Conservation (phyloP, 2,113 vertebrate species). For the Polypterus senegalus region DNA sequence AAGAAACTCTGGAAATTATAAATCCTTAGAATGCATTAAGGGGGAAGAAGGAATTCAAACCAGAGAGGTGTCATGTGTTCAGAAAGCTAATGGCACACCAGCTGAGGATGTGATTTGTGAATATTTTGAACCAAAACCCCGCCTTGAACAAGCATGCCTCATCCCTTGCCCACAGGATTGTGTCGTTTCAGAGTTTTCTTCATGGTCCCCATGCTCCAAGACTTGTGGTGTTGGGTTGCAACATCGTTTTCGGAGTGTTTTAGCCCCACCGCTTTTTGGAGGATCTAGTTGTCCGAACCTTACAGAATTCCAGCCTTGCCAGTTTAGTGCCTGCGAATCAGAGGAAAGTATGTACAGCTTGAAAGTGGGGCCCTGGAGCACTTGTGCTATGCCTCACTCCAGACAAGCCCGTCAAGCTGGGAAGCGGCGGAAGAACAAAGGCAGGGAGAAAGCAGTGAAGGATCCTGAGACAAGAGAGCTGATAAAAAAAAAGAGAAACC, state of each 20-base stretch:
- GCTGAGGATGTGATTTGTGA: conserved; percentile 87
- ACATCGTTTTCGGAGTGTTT: conserved; percentile 69
- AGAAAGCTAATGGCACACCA: conserved; percentile 54
- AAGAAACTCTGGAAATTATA: conserved; percentile 44
- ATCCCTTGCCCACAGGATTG: conserved; percentile 88
- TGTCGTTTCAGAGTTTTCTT: conserved; percentile 72
- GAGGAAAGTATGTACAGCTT: conserved; percentile 72
- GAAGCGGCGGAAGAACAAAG: conserved; percentile 67
- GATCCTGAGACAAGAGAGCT: conserved; percentile 84
- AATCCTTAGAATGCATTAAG: conserved; percentile 51
- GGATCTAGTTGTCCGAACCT: conserved; percentile 77
- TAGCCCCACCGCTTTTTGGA: conserved; percentile 74
- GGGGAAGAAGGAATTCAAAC: conserved; percentile 87
- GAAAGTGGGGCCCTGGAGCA: conserved; percentile 68
- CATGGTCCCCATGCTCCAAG: conserved; percentile 87
- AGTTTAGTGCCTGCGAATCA: conserved; percentile 47
- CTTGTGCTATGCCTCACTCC: conserved; percentile 46
- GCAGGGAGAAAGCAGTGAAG: conserved; percentile 55
- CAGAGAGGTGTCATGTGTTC: conserved; percentile 68
- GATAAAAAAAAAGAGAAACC: conserved; percentile 83
- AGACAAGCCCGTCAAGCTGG: conserved; percentile 57
- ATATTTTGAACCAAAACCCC: conserved; percentile 88
- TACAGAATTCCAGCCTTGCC: conserved; percentile 82
- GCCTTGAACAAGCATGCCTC: conserved; percentile 86
- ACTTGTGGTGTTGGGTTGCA: conserved; percentile 77